Percentiles rank a stretch among this genome's conserved stretches.
Evolutionary conservation across 2,888 invertebrate species (phyloP).

Genomic region (Lampropteryx suffumata): DNA sequence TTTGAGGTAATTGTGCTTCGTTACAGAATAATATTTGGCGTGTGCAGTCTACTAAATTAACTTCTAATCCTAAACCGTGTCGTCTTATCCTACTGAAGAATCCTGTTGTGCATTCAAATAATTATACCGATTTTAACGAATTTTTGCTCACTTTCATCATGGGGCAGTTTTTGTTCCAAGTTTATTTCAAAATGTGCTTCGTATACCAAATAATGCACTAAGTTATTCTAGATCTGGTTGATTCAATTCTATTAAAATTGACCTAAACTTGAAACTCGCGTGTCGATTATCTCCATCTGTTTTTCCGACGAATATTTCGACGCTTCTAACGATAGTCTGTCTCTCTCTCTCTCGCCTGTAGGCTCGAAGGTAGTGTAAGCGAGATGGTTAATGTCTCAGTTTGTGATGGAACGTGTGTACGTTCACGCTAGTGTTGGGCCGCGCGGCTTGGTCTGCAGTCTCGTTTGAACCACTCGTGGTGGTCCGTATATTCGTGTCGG

Average conservation of each 20-base stretch:
- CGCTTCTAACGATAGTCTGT: no score
- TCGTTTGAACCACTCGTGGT: constrained; percentile 69
- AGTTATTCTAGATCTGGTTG: background rate
- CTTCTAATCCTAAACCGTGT: constrained; percentile 16
- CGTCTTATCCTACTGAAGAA: constrained; percentile 8
- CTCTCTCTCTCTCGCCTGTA: background rate
- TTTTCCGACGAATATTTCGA: no score
- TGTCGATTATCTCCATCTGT: no score
- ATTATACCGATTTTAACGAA: background rate
- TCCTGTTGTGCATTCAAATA: constrained; percentile 10
- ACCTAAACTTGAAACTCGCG: no score
- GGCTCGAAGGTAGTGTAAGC: background rate
- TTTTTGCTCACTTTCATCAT: background rate
- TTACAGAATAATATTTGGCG: constrained; percentile 56
- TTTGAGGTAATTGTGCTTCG: constrained; percentile 30
- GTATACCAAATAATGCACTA: constrained; percentile 20
- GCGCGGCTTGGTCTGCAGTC: constrained; percentile 70
- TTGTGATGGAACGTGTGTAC: constrained; percentile 37
- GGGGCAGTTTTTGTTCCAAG: constrained; percentile 20
- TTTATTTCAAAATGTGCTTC: background rate
- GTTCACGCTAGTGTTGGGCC: constrained; percentile 74
- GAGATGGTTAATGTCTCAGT: constrained; percentile 29
- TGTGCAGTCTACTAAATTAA: constrained; percentile 59
- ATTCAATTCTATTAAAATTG: background rate
- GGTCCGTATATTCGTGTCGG: constrained; percentile 58